Evolutionary conservation across 2,888 invertebrate species (phyloP), one percentile per base, ranked within the genome.

Genomic region (Drosophila cognata): DNA sequence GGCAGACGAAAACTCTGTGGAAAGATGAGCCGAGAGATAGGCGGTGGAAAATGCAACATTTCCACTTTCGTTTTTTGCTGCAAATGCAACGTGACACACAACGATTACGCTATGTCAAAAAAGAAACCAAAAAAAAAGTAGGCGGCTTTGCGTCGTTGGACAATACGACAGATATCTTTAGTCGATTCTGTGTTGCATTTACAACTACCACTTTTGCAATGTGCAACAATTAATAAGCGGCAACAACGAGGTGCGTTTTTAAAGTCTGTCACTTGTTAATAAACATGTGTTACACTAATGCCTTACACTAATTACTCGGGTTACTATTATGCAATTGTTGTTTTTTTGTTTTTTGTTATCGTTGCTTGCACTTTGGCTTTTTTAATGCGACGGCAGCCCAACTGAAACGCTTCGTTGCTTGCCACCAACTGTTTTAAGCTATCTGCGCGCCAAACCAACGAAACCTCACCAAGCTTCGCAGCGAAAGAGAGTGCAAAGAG

Each of bases 1-100:
- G 58, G 58, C 58, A 53, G 21, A 68, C 33, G 48, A 59, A 72
- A 71, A 63, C 13, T 29, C 41, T n/a, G 51, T 13, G 28, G 28
- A 29, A 51, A n/a, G 29, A 55, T 56, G 38, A 33, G 35, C 25
- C 11, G 33, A 21, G 62, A 64, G 60, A 4, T 36, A 29, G 60
- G 53, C 31, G 52, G 16, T 25, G 67, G 36, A 50, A 68, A 75
- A 73, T 74, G 84, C 86, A 82, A 74, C 86, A 81, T 89, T 90
- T 87, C 73, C 91, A 88, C 88, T 90, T 88, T 89, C 89, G 77
- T 88, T 88, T 90, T 46, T 80, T 64, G 71, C 62, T 36, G 25
- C 31, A 57, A 85, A 74, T 77, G 71, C 46, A 84, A 86, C 84
- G 76, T 82, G 77, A 78, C 58, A 62, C 56, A 70, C 66, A 64